Conservation (phyloP, 2,113 vertebrate genomes). For the Parotia lawesii region DNA sequence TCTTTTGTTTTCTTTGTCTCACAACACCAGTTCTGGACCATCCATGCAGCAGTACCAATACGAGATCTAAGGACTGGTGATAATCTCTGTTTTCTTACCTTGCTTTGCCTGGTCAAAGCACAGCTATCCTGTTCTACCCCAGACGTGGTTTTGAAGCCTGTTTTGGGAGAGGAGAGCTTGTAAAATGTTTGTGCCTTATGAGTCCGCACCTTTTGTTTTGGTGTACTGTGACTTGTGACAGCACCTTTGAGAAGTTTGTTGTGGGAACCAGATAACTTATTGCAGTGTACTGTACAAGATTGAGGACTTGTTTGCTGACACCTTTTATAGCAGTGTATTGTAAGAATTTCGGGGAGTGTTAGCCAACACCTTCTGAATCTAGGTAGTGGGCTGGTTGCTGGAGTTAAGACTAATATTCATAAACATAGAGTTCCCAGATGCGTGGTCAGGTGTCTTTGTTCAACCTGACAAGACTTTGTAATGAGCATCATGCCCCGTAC, state of each 20-base stretch:
- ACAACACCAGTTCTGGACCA: neutral
- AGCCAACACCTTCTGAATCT: neutral
- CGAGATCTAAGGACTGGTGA: neutral
- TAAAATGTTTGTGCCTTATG: neutral
- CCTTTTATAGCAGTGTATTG: neutral
- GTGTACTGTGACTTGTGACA: neutral
- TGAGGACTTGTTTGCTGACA: neutral
- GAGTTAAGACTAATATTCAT: neutral
- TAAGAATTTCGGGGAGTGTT: neutral
- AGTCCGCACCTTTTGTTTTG: neutral
- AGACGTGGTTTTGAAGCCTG: neutral
- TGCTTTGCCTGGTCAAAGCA: neutral
- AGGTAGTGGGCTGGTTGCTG: neutral
- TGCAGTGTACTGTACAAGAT: neutral
- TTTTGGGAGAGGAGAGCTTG: neutral
- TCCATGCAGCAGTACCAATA: neutral
- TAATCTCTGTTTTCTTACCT: neutral
- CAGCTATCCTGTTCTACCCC: neutral
- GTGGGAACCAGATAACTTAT: neutral
- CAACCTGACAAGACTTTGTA: neutral
- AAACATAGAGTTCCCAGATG: neutral
- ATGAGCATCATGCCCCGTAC: accelerated
- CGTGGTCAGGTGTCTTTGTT: neutral
- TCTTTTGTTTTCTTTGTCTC: neutral
- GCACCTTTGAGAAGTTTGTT: neutral